Percentiles rank a stretch among this genome's conserved stretches.
Conservation (phyloP, 2,888 invertebrate genomes). For the Uloborus plumipes region DNA sequence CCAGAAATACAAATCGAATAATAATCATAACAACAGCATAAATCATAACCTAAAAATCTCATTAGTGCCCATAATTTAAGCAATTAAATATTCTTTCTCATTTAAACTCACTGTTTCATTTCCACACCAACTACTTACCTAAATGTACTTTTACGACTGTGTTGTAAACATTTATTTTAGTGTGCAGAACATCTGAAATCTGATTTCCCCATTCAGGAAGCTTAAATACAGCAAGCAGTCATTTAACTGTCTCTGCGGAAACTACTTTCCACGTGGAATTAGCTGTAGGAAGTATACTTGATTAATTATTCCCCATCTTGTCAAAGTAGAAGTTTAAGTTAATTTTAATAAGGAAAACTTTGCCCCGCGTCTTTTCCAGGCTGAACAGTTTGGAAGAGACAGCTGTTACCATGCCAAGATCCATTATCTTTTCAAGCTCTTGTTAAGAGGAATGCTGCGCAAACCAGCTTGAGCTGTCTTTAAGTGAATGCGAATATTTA, state of each 20-base stretch:
- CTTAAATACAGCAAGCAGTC: no score
- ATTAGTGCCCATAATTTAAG: slow-evolving; percentile 43
- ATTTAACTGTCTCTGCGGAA: no score
- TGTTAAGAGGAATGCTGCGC: neutral
- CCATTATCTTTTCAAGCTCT: neutral
- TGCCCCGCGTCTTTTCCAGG: neutral
- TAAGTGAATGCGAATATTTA: no score
- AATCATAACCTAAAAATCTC: slow-evolving; percentile 35
- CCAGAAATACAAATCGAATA: neutral
- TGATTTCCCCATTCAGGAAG: no score
- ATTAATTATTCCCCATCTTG: slow-evolving; percentile 36
- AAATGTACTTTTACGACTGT: slow-evolving; percentile 20
- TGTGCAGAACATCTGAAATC: no score
- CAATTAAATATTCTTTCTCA: slow-evolving; percentile 35
- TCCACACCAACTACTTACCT: slow-evolving; percentile 22
- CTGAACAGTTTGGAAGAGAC: neutral
- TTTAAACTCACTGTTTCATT: slow-evolving; percentile 25
- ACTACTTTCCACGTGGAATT: neutral
- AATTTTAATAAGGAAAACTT: slow-evolving; percentile 40
- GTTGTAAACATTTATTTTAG: neutral
- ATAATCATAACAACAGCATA: slow-evolving; percentile 1
- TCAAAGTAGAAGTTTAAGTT: slow-evolving; percentile 23
- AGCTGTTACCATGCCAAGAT: slow-evolving; percentile 17
- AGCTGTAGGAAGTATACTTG: slow-evolving; percentile 10
- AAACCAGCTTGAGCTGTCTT: no score